These are phyloP conservation scores for Monodelphis domestica DNA, from an alignment of 2,797 vertebrate genomes.

Conservation along the genomic window DNA sequence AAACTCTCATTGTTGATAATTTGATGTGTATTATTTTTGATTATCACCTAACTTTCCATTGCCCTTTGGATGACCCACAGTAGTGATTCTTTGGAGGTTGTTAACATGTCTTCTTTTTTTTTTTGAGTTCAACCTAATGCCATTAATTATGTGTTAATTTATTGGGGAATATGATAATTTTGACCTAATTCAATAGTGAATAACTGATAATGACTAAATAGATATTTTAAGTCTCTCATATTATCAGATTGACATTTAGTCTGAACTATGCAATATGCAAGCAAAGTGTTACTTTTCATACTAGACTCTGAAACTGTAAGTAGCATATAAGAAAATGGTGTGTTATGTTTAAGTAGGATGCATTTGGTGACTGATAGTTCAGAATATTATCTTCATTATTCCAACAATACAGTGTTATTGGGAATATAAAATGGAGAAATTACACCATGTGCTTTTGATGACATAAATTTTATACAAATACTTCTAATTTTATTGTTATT, in stretches of 20 bases:
- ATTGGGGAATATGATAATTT: constrained; percentile 42
- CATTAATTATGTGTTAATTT: constrained; percentile 57
- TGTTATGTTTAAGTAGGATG: neutral
- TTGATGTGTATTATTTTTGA: neutral
- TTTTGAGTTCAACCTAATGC: constrained; percentile 40
- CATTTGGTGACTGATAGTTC: neutral
- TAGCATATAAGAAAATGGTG: neutral
- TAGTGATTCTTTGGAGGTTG: neutral
- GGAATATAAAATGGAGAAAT: neutral
- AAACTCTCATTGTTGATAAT: neutral
- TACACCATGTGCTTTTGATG: neutral
- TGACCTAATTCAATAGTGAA: constrained; percentile 39
- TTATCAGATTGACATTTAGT: constrained; percentile 32
- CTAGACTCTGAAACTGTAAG: neutral
- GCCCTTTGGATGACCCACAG: neutral
- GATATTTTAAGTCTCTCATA: constrained; percentile 30
- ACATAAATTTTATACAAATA: neutral
- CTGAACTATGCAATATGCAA: neutral
- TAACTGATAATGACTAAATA: constrained; percentile 48
- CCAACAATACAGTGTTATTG: neutral
- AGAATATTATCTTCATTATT: neutral
- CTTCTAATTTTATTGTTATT: neutral
- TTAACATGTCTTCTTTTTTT: neutral
- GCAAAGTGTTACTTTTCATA: neutral
- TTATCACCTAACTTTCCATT: neutral